These are phyloP conservation scores for Ormia ochracea DNA, from an alignment of 2,888 invertebrate genomes.

Conservation along the genomic window DNA sequence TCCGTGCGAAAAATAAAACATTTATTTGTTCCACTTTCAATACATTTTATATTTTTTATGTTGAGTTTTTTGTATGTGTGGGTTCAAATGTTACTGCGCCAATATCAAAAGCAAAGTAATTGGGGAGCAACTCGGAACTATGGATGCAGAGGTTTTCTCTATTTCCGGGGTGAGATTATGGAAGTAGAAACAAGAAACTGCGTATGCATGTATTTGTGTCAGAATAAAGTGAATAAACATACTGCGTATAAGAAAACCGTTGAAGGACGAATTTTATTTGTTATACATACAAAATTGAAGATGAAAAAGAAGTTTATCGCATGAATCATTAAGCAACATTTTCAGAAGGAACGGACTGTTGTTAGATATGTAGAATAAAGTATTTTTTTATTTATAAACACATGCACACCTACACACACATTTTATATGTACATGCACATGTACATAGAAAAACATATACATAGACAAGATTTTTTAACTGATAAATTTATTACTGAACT, in stretches of 20 bases:
- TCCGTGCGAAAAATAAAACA: slow-evolving; percentile 34
- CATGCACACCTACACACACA: too few species aligned
- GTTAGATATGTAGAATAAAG: too few species aligned
- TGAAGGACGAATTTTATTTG: slow-evolving; percentile 31
- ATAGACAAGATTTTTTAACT: too few species aligned
- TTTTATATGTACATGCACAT: too few species aligned
- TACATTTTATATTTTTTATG: neutral
- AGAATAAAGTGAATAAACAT: neutral
- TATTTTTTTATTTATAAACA: too few species aligned
- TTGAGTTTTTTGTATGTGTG: neutral
- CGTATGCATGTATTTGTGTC: too few species aligned
- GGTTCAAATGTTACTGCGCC: neutral
- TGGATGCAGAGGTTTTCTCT: too few species aligned
- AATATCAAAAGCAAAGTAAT: slow-evolving; percentile 2
- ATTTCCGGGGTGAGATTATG: neutral
- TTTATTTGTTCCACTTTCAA: slow-evolving; percentile 44
- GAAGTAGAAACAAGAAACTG: neutral
- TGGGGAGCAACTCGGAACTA: neutral
- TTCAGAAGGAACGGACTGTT: too few species aligned
- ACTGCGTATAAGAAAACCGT: neutral
- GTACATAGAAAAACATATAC: too few species aligned
- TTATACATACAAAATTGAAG: neutral
- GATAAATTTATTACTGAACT: too few species aligned
- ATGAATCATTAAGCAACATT: neutral
- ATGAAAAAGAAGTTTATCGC: neutral